phyloP scores from a whole-genome alignment of 2,888 invertebrate genomes.

The Microctonus aethiopoides region DNA sequence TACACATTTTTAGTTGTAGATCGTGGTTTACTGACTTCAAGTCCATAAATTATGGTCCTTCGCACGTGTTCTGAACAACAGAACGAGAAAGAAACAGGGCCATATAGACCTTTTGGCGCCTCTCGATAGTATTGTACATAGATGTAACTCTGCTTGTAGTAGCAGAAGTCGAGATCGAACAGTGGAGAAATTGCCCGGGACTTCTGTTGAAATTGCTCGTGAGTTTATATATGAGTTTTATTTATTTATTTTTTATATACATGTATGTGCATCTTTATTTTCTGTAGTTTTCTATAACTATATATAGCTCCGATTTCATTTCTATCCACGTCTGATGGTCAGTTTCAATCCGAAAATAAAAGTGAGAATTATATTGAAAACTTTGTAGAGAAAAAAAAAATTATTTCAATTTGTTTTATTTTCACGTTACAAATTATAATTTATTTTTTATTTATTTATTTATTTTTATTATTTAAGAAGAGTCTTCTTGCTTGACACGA shows the following conservation, averaged over 20 bases:
- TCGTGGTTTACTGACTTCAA: no score
- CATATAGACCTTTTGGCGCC: slow-evolving; percentile 13
- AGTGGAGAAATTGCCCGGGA: slow-evolving; percentile 20
- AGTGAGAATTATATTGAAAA: slow-evolving; percentile 19
- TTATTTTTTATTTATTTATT: slow-evolving; percentile 14
- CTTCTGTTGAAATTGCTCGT: slow-evolving; percentile 16
- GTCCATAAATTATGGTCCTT: slow-evolving; percentile 41
- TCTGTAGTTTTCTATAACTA: no score
- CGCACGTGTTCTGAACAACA: slow-evolving; percentile 6
- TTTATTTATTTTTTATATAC: no score
- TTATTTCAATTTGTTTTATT: background rate
- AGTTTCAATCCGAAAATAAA: slow-evolving; percentile 48
- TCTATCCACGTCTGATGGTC: slow-evolving; percentile 45
- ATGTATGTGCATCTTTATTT: background rate
- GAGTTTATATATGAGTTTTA: background rate
- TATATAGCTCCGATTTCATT: background rate
- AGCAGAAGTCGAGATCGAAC: slow-evolving; percentile 13
- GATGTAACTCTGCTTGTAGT: background rate
- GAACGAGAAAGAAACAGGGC: background rate
- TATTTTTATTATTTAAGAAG: background rate
- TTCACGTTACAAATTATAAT: slow-evolving; percentile 4
- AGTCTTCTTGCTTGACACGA: background rate
- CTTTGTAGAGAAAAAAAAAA: no score
- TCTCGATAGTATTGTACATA: background rate
- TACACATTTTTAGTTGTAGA: no score